These are phyloP conservation scores for Malurus alboscapulatus DNA, from an alignment of 2,113 vertebrate species.

Conservation along the genomic window DNA sequence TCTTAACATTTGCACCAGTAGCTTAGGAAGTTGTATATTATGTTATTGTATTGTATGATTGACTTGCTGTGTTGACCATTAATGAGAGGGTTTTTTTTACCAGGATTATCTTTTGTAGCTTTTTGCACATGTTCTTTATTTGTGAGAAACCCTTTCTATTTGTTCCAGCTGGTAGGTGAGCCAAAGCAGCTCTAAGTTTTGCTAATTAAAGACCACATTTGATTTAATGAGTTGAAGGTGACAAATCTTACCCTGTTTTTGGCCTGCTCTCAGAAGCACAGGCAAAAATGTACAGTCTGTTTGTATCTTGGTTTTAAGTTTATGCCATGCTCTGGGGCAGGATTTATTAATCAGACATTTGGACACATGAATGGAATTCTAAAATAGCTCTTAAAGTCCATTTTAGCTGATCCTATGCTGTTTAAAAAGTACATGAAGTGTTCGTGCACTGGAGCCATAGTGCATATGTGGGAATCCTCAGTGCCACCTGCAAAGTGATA, in stretches of 20 bases:
- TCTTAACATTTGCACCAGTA: neutral
- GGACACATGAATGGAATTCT: neutral
- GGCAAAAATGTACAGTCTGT: neutral
- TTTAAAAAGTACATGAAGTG: neutral
- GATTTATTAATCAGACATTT: neutral
- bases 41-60: neutral
- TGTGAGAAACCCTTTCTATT: neutral
- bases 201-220: neutral
- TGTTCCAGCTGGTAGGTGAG: neutral
- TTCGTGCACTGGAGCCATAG: neutral
- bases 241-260: neutral
- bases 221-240: neutral
- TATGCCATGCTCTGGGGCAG: too few relatives aligned
- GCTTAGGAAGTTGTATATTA: neutral
- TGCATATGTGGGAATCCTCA: neutral
- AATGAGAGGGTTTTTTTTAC: constrained; percentile 32
- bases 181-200: neutral
- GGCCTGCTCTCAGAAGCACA: neutral
- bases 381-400: neutral
- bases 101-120: neutral
- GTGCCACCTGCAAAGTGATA: fast-evolving
- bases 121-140: neutral
- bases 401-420: neutral
- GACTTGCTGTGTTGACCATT: neutral
- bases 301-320: neutral